A percentile compares a stretch with the other conserved stretches of the same genome.
These are phyloP conservation scores for Cricetomys ansorgei DNA, from an alignment of 2,113 vertebrate genomes.

Conservation along the genomic window DNA sequence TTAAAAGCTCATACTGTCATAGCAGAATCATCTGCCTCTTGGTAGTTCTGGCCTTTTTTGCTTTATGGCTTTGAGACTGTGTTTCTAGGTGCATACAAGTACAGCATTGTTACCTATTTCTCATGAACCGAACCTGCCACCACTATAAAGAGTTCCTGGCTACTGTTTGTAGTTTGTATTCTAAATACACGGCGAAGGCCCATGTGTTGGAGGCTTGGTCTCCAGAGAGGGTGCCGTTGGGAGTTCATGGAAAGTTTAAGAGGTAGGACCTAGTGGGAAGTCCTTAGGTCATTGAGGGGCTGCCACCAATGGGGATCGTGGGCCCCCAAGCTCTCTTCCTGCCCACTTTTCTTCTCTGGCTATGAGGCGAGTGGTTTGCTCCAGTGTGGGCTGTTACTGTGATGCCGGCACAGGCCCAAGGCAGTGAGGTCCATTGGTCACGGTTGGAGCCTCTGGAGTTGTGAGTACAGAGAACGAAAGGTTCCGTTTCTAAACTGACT, in stretches of 20 bases:
- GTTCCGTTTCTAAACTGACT: neutral
- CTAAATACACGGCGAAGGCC: neutral
- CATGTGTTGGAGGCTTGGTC: neutral
- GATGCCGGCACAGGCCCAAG: neutral
- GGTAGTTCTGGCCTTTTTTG: neutral
- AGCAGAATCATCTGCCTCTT: neutral
- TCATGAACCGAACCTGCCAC: neutral
- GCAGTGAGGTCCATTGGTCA: neutral
- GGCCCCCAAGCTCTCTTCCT: neutral
- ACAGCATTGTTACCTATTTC: neutral
- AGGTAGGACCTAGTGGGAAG: neutral
- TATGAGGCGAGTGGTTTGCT: neutral
- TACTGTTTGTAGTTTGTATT: neutral
- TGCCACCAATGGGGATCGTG: neutral
- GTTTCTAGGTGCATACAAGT: neutral
- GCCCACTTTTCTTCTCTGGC: neutral
- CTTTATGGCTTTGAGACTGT: conserved; percentile 9
- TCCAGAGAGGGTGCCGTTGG: neutral
- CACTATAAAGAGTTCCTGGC: neutral
- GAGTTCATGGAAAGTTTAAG: neutral
- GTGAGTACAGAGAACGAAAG: neutral
- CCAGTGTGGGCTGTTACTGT: neutral
- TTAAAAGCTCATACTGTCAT: neutral
- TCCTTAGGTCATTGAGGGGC: neutral
- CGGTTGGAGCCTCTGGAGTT: neutral